phyloP scores from a whole-genome alignment of 2,797 vertebrate species.

The Meda fulgida region DNA sequence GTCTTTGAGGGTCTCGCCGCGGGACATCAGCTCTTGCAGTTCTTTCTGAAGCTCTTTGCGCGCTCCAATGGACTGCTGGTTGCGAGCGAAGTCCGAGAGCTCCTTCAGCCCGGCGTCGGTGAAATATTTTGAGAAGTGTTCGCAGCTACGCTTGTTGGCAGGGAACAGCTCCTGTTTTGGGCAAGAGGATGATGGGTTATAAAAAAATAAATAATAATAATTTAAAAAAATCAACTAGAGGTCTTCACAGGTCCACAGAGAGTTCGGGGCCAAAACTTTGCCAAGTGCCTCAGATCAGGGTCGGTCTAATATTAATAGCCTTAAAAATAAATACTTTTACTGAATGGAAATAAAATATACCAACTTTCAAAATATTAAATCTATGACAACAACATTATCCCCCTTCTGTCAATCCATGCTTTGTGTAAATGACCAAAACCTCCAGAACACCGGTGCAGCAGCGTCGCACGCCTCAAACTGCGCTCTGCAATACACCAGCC shows the following conservation, averaged over 20 bases:
- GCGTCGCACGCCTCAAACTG: no score
- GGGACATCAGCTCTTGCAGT: constrained; percentile 92
- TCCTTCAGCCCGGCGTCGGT: constrained; percentile 96
- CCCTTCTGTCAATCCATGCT: no score
- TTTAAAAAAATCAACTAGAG: not conserved
- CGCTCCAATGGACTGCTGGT: constrained; percentile 94
- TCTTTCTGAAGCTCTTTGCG: constrained; percentile 96
- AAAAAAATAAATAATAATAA: not conserved
- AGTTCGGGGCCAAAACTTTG: no score
- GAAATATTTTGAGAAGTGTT: constrained; percentile 97
- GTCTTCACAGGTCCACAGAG: not conserved
- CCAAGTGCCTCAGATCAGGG: no score
- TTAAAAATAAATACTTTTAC: not conserved
- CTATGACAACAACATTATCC: no score
- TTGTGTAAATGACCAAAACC: not conserved
- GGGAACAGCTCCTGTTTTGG: constrained; percentile 90
- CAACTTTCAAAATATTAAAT: no score
- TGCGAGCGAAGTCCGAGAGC: constrained; percentile 92
- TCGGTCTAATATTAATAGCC: not conserved
- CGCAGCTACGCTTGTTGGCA: constrained; percentile 94
- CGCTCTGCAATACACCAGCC: no score
- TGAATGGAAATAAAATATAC: no score
- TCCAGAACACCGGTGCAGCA: no score
- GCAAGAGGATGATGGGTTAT: not conserved
- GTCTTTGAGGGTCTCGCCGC: constrained; percentile 91